phyloP scores from a whole-genome alignment of 2,113 vertebrate genomes.

The Corythaixoides concolor region DNA sequence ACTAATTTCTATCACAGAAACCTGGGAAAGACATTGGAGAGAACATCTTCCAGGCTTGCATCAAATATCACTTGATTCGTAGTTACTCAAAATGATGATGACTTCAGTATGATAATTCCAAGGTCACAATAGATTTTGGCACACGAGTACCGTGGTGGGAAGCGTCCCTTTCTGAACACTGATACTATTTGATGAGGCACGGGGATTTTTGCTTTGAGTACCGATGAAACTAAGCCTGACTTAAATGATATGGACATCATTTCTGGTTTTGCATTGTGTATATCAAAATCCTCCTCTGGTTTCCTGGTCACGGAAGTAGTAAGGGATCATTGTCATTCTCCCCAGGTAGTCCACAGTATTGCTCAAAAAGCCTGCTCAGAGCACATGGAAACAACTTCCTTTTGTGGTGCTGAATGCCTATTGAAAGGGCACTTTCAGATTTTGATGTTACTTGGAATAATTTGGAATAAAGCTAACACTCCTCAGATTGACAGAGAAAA shows the following conservation, averaged over 20 bases:
- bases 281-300: neutral
- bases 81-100: neutral
- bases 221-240: neutral
- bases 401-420: neutral
- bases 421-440: neutral
- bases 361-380: neutral
- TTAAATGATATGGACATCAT: neutral
- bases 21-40: neutral
- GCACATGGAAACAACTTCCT: neutral
- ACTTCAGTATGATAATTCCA: neutral
- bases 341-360: neutral
- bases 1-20: neutral
- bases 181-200: fast-evolving
- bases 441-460: neutral
- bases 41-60: neutral
- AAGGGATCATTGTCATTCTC: neutral
- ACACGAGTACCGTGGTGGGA: fast-evolving
- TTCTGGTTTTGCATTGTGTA: neutral
- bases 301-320: neutral
- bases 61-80: neutral
- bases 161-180: neutral
- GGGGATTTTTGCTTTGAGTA: neutral
- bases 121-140: neutral
- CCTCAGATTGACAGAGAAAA: neutral
- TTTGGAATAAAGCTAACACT: neutral